Conservation (phyloP, 2,113 vertebrate species). For the Lepus americanus region DNA sequence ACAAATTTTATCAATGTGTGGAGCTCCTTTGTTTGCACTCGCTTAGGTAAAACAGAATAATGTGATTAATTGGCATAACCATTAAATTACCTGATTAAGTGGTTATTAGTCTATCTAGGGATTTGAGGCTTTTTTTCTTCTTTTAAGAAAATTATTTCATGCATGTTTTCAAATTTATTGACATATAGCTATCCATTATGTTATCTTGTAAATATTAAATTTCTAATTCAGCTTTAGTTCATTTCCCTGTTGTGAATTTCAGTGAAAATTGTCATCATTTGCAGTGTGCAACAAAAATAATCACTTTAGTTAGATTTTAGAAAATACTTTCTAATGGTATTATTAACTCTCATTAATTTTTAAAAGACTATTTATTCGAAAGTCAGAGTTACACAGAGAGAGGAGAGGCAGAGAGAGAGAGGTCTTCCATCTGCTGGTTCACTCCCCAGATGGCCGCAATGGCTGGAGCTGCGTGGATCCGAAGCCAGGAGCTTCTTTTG, state of each 20-base stretch:
- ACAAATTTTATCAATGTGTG: too few relatives aligned
- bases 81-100: conserved; percentile 1
- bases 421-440: too few relatives aligned
- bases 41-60: not conserved
- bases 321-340: not conserved
- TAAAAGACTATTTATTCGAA: too few relatives aligned
- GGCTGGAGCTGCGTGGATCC: too few relatives aligned
- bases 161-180: not conserved
- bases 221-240: conserved; percentile 14
- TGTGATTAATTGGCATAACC: not conserved
- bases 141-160: conserved; percentile 5
- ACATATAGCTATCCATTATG: not conserved
- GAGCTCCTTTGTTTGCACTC: too few relatives aligned
- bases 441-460: too few relatives aligned
- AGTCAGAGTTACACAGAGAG: too few relatives aligned
- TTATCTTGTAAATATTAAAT: not conserved
- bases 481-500: too few relatives aligned
- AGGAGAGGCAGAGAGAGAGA: too few relatives aligned
- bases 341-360: not conserved
- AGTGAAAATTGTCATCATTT: conserved; percentile 17
- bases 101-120: not conserved
- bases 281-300: not conserved
- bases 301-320: not conserved
- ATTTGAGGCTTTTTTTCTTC: not conserved
- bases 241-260: not conserved